Base-by-base conservation (phyloP, 2,888 invertebrate species). In the Metopia argyrocephala region DNA sequence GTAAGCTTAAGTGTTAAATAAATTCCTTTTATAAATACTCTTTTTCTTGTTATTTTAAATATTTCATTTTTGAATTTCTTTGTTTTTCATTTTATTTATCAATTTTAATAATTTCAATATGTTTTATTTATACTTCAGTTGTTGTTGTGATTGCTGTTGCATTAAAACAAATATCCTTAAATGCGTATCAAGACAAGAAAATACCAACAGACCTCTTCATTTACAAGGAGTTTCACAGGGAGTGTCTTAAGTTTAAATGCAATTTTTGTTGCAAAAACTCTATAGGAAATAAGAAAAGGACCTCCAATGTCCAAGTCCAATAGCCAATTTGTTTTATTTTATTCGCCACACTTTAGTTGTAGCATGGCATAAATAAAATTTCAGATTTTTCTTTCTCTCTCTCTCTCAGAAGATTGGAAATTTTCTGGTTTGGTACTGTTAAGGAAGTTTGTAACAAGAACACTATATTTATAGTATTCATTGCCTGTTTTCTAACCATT, bases 51-150 rank as follows among this genome's bases (percentile, higher is more conserved):
- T 15, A 7, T 38, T 46, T 27, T n/a, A n/a, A n/a, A n/a, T n/a
- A n/a, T n/a, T n/a, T n/a, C n/a, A n/a, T 68, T 45, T 25, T 45
- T 68, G 7, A 9, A 5, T 57, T 57, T 28, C 20, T 20, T 62
- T 52, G 20, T 57, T 69, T 23, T 48, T 65, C 25, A 18, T 74
- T 65, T 54, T 73, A 18, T 61, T 61, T 66, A 9, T 50, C 52
- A 27, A 54, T 56, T 46, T 74, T 20, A 79, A 74, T 62, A 50
- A 74, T 64, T 74, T 68, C 69, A 57, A 57, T 79, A 59, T 74
- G 73, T 74, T 79, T 79, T 79, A 79, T 79, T 79, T 74, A 5
- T 15, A 3, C 2, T 15, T 38, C 1, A 12, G 48, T 28, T 59
- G 15, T 46, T 69, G 48, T 56, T 57, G 69, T 23, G 23, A 20